These are phyloP conservation scores for Gila robusta DNA, from an alignment of 2,797 vertebrate species.

Conservation along the genomic window DNA sequence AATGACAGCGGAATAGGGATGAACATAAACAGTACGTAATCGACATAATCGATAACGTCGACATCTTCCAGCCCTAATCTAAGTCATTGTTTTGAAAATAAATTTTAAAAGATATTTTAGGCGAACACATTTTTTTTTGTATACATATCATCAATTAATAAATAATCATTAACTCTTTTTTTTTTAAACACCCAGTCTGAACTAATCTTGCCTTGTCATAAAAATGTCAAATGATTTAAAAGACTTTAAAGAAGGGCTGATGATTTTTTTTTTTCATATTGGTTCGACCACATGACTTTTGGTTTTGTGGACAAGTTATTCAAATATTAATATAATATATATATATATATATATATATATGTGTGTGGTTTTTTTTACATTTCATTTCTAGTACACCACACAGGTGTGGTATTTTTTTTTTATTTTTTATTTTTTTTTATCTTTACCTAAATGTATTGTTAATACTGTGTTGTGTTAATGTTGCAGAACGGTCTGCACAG, in stretches of 20 bases:
- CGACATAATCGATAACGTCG: not conserved
- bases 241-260: not conserved
- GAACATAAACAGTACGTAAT: not conserved
- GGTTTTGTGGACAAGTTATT: not conserved
- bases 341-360: not conserved
- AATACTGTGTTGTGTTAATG: slow-evolving; percentile 81
- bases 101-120: not conserved
- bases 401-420: not conserved
- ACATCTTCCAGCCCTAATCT: not conserved
- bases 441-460: slow-evolving; percentile 62
- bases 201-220: not conserved
- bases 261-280: not conserved
- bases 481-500: slow-evolving; percentile 97
- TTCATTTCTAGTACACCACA: not conserved
- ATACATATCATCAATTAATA: not conserved
- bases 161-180: not conserved
- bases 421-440: not conserved
- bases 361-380: not conserved
- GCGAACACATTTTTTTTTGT: not conserved
- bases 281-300: not conserved
- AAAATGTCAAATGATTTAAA: not conserved
- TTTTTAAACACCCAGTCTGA: not conserved
- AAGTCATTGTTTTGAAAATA: not conserved
- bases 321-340: not conserved
- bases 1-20: not conserved